These are phyloP conservation scores for Toxotes chatareus DNA, from an alignment of 2,113 vertebrate genomes.

Conservation along the genomic window DNA sequence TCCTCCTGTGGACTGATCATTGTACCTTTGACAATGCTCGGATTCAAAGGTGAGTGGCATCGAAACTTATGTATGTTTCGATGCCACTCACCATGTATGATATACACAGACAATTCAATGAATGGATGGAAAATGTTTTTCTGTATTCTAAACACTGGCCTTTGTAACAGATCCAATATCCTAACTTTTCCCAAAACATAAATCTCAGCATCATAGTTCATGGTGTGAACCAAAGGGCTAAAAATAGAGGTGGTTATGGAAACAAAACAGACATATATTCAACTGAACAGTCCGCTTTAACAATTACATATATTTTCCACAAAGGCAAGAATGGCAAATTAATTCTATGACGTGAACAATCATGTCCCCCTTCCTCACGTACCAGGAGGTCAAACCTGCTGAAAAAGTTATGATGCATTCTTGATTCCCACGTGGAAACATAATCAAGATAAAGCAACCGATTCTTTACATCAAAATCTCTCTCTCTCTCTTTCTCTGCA, in stretches of 20 bases:
- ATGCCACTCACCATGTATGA: too few species aligned
- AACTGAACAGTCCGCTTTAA: slow-evolving; percentile 26
- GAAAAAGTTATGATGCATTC: slow-evolving; percentile 22
- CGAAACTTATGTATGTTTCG: too few species aligned
- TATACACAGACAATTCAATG: too few species aligned
- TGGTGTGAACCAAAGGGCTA: neutral
- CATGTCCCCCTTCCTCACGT: slow-evolving; percentile 5
- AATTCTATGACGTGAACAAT: neutral
- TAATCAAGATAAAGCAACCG: slow-evolving; percentile 57
- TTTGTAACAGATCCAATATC: neutral
- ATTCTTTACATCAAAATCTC: slow-evolving; percentile 50
- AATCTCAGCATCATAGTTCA: neutral
- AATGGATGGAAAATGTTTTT: too few species aligned
- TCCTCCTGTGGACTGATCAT: too few species aligned
- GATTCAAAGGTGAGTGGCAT: too few species aligned
- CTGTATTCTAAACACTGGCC: neutral
- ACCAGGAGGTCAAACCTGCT: slow-evolving; percentile 33
- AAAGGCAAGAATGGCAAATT: neutral
- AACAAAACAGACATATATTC: neutral
- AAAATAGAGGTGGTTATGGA: neutral
- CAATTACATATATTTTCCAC: slow-evolving; percentile 6
- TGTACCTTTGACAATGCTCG: too few species aligned
- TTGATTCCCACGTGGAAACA: slow-evolving; percentile 41
- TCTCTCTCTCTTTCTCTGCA: slow-evolving; percentile 1
- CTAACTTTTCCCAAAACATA: neutral